These are phyloP conservation scores for Ivindomyrus marchei DNA, from an alignment of 2,113 vertebrate species.

Conservation along the genomic window DNA sequence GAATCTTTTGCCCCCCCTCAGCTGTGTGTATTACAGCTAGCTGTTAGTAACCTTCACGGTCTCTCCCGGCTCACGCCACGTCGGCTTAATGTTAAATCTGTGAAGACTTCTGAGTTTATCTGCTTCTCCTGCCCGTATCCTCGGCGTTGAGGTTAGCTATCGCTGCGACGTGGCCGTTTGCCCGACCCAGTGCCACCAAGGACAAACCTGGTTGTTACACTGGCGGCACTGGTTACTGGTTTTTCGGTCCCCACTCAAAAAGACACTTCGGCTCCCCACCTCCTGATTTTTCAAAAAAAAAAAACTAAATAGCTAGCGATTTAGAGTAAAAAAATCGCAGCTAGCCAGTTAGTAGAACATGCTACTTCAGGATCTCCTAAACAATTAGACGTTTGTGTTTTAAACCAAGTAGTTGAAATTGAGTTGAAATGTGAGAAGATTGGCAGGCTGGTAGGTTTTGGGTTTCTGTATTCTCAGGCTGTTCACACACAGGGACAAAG, in stretches of 20 bases:
- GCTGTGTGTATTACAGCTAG: neutral
- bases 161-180: neutral
- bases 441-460: neutral
- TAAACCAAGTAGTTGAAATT: neutral
- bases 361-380: neutral
- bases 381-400: neutral
- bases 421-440: neutral
- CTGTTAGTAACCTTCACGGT: neutral
- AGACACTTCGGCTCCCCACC: neutral
- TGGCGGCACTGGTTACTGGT: neutral
- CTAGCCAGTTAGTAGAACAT: neutral
- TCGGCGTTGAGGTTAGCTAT: neutral
- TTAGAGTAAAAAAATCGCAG: neutral
- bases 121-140: too few relatives aligned
- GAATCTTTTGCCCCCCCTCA: neutral
- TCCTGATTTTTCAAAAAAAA: neutral
- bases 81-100: neutral
- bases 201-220: neutral
- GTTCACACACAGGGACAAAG: neutral
- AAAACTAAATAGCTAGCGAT: neutral
- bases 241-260: neutral
- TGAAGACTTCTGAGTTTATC: neutral
- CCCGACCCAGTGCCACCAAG: neutral
- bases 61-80: neutral
- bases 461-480: neutral